These are phyloP conservation scores for Drepana falcataria DNA, from an alignment of 2,888 invertebrate genomes.

Conservation along the genomic window DNA sequence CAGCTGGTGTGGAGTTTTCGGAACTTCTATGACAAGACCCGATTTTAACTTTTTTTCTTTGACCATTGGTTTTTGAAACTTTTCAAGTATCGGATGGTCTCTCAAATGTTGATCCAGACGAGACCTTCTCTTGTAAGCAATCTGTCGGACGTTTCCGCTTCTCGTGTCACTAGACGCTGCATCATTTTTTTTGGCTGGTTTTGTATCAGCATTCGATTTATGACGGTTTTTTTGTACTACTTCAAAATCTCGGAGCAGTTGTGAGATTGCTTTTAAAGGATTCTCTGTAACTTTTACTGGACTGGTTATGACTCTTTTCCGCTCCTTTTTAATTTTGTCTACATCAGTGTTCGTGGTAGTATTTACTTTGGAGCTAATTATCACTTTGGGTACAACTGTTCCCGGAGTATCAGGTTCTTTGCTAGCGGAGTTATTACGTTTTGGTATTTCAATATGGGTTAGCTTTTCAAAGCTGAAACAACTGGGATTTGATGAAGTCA, in stretches of 20 bases:
- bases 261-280: slow-evolving; percentile 63
- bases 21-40: slow-evolving; percentile 17
- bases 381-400: slow-evolving; percentile 49
- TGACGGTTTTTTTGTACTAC: slow-evolving; percentile 51
- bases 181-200: slow-evolving; percentile 35
- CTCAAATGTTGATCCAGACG: slow-evolving; percentile 36
- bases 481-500: slow-evolving; percentile 44
- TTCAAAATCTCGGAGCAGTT: slow-evolving; percentile 59
- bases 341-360: slow-evolving; percentile 27
- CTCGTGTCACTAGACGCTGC: slow-evolving; percentile 23
- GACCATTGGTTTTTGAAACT: slow-evolving; percentile 9
- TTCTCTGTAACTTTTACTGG: slow-evolving; percentile 38
- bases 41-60: slow-evolving; percentile 23
- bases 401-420: slow-evolving; percentile 20
- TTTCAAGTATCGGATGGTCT: slow-evolving; percentile 19
- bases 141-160: slow-evolving; percentile 20
- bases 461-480: slow-evolving; percentile 41
- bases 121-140: slow-evolving; percentile 28
- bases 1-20: slow-evolving; percentile 22
- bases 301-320: slow-evolving; percentile 24
- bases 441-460: slow-evolving; percentile 11
- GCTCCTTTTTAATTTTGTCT: slow-evolving; percentile 35
- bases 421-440: slow-evolving; percentile 7
- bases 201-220: slow-evolving; percentile 31
- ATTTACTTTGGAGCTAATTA: slow-evolving; percentile 44